A percentile compares a stretch with the other conserved stretches of the same genome.
These are phyloP conservation scores for Oceanodroma tethys DNA, from an alignment of 2,113 vertebrate species.

Conservation along the genomic window DNA sequence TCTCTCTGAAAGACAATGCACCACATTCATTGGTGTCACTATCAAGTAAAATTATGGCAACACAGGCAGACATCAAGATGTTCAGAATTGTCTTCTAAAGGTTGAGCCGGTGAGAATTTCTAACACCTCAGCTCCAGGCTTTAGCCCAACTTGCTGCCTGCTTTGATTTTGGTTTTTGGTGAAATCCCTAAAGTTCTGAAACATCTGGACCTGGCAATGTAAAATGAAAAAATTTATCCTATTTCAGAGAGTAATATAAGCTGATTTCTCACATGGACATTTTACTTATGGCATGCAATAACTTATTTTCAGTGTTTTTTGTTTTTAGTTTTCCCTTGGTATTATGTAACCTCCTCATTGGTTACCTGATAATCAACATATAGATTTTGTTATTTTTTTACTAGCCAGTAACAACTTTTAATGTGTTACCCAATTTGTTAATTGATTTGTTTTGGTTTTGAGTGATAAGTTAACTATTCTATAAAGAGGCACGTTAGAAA, in stretches of 20 bases:
- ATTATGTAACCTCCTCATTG: not conserved
- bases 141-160: not conserved
- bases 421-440: not conserved
- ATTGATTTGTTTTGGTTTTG: not conserved
- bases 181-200: not conserved
- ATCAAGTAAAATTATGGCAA: not conserved
- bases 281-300: not conserved
- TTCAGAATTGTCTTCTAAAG: not conserved
- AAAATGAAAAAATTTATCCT: not conserved
- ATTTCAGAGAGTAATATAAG: not conserved
- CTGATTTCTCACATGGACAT: not conserved
- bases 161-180: not conserved
- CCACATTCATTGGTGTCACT: not conserved
- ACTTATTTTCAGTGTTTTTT: not conserved
- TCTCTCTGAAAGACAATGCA: not conserved
- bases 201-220: not conserved
- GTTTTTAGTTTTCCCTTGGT: not conserved
- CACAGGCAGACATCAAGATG: not conserved
- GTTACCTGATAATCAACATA: not conserved
- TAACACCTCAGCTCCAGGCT: not conserved
- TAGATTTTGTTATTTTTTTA: not conserved
- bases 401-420: not conserved
- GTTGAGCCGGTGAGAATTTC: not conserved
- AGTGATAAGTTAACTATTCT: not conserved
- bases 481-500: not conserved